A percentile compares a stretch with the other conserved stretches of the same genome.
These are phyloP conservation scores for Euthynnus affinis DNA, from an alignment of 2,797 vertebrate genomes.

Conservation along the genomic window DNA sequence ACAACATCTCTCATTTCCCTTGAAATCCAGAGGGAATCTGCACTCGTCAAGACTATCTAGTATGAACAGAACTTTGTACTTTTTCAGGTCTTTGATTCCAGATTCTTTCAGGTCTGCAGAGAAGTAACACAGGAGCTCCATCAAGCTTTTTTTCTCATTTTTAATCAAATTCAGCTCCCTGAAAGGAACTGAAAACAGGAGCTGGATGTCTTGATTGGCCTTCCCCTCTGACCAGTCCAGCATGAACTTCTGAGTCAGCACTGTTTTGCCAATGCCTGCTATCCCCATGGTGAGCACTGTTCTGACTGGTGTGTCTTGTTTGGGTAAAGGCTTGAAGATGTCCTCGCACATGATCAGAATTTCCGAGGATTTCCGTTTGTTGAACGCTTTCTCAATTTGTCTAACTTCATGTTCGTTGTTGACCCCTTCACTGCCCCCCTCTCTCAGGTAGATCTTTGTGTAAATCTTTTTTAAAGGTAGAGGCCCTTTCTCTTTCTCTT, in stretches of 20 bases:
- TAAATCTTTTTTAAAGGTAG: slow-evolving; percentile 39
- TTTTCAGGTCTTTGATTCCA: slow-evolving; percentile 24
- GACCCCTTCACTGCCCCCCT: slow-evolving; percentile 24
- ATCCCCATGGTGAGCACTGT: slow-evolving; percentile 48
- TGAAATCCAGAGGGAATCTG: slow-evolving; percentile 47
- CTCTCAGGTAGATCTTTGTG: slow-evolving; percentile 22
- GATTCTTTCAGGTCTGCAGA: slow-evolving; percentile 28
- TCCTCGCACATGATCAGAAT: slow-evolving; percentile 10
- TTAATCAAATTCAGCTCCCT: slow-evolving; percentile 51
- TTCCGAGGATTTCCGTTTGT: background rate
- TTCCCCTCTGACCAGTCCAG: slow-evolving; percentile 50
- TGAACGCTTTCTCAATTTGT: slow-evolving; percentile 26
- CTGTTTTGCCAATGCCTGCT: slow-evolving; percentile 49
- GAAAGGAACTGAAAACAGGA: slow-evolving; percentile 45
- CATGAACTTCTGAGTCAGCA: slow-evolving; percentile 37
- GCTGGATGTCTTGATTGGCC: slow-evolving; percentile 38
- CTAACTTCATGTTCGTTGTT: slow-evolving; percentile 53
- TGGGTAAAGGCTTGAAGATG: slow-evolving; percentile 32
- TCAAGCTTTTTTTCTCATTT: slow-evolving; percentile 15
- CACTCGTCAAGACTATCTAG: slow-evolving; percentile 56
- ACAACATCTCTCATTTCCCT: background rate
- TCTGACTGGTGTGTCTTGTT: slow-evolving; percentile 5
- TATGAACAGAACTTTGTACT: slow-evolving; percentile 29
- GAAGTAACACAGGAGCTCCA: slow-evolving; percentile 35
- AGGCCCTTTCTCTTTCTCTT: background rate